phyloP scores from a whole-genome alignment of 2,888 invertebrate genomes.

The Lithophane semibrunnea region DNA sequence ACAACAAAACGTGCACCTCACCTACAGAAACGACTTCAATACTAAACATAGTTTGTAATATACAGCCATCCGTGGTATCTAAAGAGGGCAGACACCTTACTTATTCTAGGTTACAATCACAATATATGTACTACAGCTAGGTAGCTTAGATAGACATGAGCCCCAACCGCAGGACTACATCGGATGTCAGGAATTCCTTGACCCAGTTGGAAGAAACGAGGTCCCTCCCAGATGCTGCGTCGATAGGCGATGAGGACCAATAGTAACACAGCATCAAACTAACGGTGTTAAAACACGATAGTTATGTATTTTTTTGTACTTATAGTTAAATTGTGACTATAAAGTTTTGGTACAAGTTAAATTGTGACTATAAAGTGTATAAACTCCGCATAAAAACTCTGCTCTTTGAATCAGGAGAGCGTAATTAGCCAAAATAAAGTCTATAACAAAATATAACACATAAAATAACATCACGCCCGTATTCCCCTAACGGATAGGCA shows the following conservation, averaged over 20 bases:
- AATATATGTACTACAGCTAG: conserved; percentile 10
- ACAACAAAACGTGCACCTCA: neutral
- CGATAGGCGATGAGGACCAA: conserved; percentile 34
- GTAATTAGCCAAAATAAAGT: neutral
- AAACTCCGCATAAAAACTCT: neutral
- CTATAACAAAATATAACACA: neutral
- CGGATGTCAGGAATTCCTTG: conserved; percentile 60
- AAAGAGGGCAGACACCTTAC: conserved; percentile 14
- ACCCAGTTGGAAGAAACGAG: conserved; percentile 55
- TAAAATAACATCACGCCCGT: no score
- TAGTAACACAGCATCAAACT: conserved; percentile 11
- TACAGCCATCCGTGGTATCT: no score
- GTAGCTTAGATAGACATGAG: conserved; percentile 25
- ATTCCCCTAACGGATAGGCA: no score
- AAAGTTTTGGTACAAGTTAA: neutral
- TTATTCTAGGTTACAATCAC: conserved; percentile 12
- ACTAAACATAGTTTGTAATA: neutral
- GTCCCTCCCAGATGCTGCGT: conserved; percentile 41
- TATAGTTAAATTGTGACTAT: neutral
- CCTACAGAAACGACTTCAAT: neutral
- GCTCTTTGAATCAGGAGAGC: neutral
- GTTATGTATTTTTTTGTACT: neutral
- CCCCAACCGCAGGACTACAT: conserved; percentile 51
- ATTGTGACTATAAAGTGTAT: neutral
- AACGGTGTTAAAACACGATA: neutral